phyloP scores from a whole-genome alignment of 2,113 vertebrate species.

The Calonectris borealis region DNA sequence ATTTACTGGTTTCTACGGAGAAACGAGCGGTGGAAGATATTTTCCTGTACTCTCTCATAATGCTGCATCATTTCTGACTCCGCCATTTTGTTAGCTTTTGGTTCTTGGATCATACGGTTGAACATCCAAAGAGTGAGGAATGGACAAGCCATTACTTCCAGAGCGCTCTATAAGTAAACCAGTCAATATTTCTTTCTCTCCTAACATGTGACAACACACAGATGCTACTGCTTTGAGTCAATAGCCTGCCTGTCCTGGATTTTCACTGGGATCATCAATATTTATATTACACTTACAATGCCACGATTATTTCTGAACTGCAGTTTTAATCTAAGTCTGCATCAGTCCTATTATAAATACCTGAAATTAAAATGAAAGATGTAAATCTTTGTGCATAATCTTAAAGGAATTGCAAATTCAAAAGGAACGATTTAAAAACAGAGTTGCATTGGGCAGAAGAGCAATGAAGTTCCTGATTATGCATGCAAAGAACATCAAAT shows the following conservation, averaged over 20 bases:
- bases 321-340: not conserved
- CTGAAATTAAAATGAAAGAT: not conserved
- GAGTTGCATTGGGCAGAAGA: not conserved
- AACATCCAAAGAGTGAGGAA: not conserved
- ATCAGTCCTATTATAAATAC: not conserved
- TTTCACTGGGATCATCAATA: not conserved
- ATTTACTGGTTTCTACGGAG: not conserved
- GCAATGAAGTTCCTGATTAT: not conserved
- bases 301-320: not conserved
- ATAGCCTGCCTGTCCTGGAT: not conserved
- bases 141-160: not conserved
- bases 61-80: not conserved
- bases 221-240: not conserved
- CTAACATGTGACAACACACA: not conserved
- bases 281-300: not conserved
- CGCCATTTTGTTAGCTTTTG: not conserved
- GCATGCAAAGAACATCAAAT: not conserved
- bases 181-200: not conserved
- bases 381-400: not conserved
- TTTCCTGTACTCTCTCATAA: not conserved
- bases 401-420: not conserved
- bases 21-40: not conserved
- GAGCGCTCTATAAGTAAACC: rapidly evolving
- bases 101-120: not conserved
- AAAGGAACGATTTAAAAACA: not conserved